phyloP scores from a whole-genome alignment of 2,888 invertebrate species.

The Orthosia incerta region DNA sequence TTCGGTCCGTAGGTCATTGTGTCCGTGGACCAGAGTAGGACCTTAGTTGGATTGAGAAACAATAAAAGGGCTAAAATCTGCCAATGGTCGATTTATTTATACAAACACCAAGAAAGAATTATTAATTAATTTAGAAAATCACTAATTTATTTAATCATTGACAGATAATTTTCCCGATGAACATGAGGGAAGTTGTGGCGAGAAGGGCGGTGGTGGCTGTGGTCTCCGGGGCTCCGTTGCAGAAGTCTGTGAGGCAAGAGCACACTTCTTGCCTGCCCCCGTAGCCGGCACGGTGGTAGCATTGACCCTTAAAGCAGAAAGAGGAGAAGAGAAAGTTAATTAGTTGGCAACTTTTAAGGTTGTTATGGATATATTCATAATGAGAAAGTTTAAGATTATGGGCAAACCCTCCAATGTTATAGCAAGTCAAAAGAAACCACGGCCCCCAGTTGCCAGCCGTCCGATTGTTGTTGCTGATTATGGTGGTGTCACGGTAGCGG shows the following conservation, averaged over 20 bases:
- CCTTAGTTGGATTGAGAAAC: not conserved
- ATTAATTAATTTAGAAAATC: not conserved
- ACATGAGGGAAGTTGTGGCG: conserved; percentile 60
- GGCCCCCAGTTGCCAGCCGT: too few relatives aligned
- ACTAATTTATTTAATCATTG: conserved; percentile 38
- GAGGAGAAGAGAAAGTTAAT: too few relatives aligned
- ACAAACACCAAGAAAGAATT: not conserved
- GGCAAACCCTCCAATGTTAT: too few relatives aligned
- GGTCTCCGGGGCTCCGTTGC: conserved; percentile 93
- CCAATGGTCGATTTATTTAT: not conserved
- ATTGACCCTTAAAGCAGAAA: conserved; percentile 88
- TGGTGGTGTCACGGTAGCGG: too few relatives aligned
- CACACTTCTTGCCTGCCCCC: conserved; percentile 97
- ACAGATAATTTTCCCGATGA: conserved; percentile 55
- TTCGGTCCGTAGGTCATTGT: not conserved
- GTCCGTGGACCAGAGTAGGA: not conserved
- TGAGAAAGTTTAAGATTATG: too few relatives aligned
- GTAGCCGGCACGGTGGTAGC: conserved; percentile 96
- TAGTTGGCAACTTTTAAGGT: too few relatives aligned
- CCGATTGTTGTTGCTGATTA: too few relatives aligned
- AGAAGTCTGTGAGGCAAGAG: conserved; percentile 94
- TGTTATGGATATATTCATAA: too few relatives aligned
- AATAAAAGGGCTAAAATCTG: conserved; percentile 4
- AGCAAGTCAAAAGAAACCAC: too few relatives aligned
- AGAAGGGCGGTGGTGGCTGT: conserved; percentile 91